phyloP scores from a whole-genome alignment of 1,140 invertebrate genomes.

The Eulimnadia texana region DNA sequence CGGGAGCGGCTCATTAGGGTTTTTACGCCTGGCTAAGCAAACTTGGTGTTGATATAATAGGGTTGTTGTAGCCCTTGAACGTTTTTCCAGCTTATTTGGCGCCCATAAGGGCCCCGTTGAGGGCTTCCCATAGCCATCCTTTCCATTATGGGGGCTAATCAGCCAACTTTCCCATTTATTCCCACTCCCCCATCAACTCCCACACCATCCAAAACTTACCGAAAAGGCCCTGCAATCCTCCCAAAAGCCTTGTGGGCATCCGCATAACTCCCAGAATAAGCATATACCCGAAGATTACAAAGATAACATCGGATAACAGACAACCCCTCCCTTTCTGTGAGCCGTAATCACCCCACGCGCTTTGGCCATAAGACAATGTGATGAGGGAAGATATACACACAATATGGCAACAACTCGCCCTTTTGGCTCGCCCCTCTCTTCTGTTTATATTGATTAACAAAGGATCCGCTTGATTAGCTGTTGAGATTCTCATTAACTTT shows the following conservation, averaged over 20 bases:
- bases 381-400: neutral
- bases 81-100: neutral
- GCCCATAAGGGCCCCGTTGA: neutral
- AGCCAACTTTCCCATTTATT: neutral
- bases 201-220: too few relatives aligned
- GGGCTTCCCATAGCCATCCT: neutral
- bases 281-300: too few relatives aligned
- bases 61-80: neutral
- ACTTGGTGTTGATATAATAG: neutral
- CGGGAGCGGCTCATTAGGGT: neutral
- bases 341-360: too few relatives aligned
- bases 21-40: neutral
- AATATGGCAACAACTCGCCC: neutral
- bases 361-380: too few relatives aligned
- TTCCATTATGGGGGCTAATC: neutral
- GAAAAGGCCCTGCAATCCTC: too few relatives aligned
- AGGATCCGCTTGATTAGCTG: too few relatives aligned
- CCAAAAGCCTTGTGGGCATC: too few relatives aligned
- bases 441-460: neutral
- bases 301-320: too few relatives aligned
- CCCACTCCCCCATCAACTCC: neutral
- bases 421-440: neutral
- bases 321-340: too few relatives aligned
- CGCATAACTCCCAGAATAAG: too few relatives aligned
- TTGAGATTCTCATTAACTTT: too few relatives aligned